A percentile compares a stretch with the other conserved stretches of the same genome.
Evolutionary conservation across 2,113 vertebrate genomes (phyloP).

Genomic region (Zapus hudsonius): DNA sequence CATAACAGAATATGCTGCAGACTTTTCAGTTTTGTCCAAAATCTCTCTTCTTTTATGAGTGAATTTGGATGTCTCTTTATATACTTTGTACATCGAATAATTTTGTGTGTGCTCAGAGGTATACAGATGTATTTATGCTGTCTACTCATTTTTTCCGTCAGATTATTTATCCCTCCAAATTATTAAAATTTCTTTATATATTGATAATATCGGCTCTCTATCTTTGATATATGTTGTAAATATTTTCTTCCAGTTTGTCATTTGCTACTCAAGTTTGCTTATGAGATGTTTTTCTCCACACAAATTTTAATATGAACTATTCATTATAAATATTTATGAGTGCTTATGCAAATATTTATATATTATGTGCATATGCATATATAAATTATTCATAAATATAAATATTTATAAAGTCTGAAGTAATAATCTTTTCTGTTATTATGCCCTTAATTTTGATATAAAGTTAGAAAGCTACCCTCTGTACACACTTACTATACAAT

Average conservation of each 20-base stretch:
- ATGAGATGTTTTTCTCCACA: background rate
- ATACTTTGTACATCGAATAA: background rate
- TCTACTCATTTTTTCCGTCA: background rate
- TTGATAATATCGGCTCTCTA: background rate
- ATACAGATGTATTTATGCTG: background rate
- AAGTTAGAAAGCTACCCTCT: background rate
- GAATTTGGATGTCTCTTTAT: background rate
- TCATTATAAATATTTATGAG: conserved; percentile 17
- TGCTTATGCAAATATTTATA: background rate
- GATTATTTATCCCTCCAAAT: background rate
- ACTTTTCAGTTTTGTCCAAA: background rate
- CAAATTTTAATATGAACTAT: conserved; percentile 24
- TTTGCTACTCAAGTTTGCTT: conserved; percentile 17
- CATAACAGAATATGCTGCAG: background rate
- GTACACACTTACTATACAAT: background rate
- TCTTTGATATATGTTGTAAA: background rate
- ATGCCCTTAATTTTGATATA: conserved; percentile 18
- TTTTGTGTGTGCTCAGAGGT: background rate
- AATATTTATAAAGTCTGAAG: background rate
- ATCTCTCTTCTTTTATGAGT: background rate
- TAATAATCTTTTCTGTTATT: conserved; percentile 15
- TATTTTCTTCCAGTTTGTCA: background rate
- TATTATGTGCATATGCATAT: background rate
- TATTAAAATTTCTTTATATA: background rate
- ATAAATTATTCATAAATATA: background rate